Base-by-base conservation (phyloP, 2,888 invertebrate species). In the Hypselothyrea guttata region DNA sequence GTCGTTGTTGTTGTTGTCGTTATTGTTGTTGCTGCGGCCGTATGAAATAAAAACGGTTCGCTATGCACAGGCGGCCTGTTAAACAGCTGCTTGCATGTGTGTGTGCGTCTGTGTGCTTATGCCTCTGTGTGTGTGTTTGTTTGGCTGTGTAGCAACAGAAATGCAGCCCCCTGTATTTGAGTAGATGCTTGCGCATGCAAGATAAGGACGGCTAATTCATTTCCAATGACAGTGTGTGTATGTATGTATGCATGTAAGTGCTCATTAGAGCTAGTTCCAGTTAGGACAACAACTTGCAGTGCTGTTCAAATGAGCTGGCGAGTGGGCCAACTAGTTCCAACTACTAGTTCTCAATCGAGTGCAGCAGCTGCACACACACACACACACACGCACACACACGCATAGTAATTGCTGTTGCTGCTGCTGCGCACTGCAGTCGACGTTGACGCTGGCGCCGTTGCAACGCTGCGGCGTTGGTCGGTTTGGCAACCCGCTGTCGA, bases 41-140 rank as follows among this genome's bases (percentile, higher is more conserved):
- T 86, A 87, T 88, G 88, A 86, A 88, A 87, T 88, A 87, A 85
- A 88, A 88, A 83, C 88, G 77, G 82, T 85, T 74, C 87, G 70
- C 73, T 83, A 86, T 86, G 83, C 78, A 69, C 84, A 83, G 57
- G 47, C 49, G 46, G 67, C 53, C 57, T 63, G 59, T 54, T 48
- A 37, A 28, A 49, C 40, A 40, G 33, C 13, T 49, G 22, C 5
- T 5, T 22, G 35, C 45, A 22, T 28, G 22, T 22, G 3, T 22
- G 35, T 49, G 30, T 28, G 44, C 30, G 16, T n/a, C 27, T 31
- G 35, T 37, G 33, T 11, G 9, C 45, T 15, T 11, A 2, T 11
- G 22, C n/a, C 5, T 41, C 12, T 22, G n/a, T 38, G 9, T n/a
- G 33, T 34, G 33, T 30, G 18, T 27, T n/a, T n/a, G 35, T 11